Base-by-base conservation (phyloP, 92 coral and sea anemone species). In the Actinostola sp. region DNA sequence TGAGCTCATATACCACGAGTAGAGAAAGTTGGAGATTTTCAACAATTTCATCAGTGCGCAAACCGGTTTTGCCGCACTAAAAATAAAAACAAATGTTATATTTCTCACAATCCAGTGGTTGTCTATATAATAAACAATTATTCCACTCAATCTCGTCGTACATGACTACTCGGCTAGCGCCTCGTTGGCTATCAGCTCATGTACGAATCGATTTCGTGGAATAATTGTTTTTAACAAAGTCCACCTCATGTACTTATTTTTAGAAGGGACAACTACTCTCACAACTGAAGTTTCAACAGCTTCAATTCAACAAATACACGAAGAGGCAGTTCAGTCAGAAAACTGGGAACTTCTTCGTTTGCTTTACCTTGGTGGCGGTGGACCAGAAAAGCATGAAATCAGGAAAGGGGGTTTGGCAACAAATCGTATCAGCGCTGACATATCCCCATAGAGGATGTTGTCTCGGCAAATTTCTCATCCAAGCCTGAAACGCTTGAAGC, bases 291-390 rank as follows among this genome's bases (percentile, higher is more conserved):
- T 81, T 6, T 88, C 92, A 17, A 75, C 58, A 26, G 52, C 66
- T 15, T 28, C 84, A 25, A 33, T 92, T 20, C 49, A 41, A 13
- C 61, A 62, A 31, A 53, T 82, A 58, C 50, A 78, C 23, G 78
- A 34, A 19, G 67, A 77, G 42, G 80, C 78, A 28, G 82, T 82
- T 3, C 5, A 69, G 39, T 65, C 63, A 44, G 71, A 51, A 25
- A 67, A 92, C 30, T 93, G 98, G 98, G 88, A 87, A 24, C 66
- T 57, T 62, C 54, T 93, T 17, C 84, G 85, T 41, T 74, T 93
- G 0, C 72, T 90, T 25, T 82, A 86, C 67, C 74, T 89, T 14
- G 98, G 92, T 44, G 92, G 93, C 28, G 96, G 96, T 70, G 97
- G 94, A 30, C 66, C 89, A 14, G 48, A 73, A 27, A 64, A 80